These are phyloP conservation scores for Lamellibrachia satsuma DNA, from an alignment of 2,888 invertebrate genomes.

Conservation along the genomic window DNA sequence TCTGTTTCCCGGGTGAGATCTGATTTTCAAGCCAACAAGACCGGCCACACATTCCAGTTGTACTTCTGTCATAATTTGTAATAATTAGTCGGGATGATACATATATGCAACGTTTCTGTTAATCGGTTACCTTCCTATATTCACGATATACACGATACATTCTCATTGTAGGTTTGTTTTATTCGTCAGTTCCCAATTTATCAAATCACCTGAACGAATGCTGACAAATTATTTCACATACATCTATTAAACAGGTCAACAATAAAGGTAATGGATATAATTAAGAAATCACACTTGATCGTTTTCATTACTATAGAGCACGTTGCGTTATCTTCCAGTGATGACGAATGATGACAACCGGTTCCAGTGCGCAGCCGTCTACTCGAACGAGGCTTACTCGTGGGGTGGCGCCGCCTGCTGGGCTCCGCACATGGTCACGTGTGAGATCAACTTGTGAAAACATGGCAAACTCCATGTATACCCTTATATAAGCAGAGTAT, in stretches of 20 bases:
- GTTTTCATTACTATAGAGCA: background rate
- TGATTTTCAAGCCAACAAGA: background rate
- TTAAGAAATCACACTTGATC: background rate
- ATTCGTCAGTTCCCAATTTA: no score
- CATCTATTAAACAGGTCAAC: background rate
- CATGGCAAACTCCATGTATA: background rate
- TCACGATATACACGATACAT: no score
- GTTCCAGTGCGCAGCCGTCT: slow-evolving; percentile 35
- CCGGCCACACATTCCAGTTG: no score
- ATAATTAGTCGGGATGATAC: no score
- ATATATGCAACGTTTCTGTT: no score
- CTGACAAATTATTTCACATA: no score
- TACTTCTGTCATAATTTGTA: no score
- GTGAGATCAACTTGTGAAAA: slow-evolving; percentile 32
- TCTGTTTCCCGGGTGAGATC: background rate
- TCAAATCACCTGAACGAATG: no score
- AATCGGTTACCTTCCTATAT: no score
- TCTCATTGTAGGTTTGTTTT: no score
- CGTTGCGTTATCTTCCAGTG: slow-evolving; percentile 25
- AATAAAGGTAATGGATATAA: no score
- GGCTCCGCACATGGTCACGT: slow-evolving; percentile 36
- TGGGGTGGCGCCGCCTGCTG: slow-evolving; percentile 41
- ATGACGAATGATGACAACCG: slow-evolving; percentile 35
- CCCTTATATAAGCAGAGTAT: background rate
- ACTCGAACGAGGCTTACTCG: slow-evolving; percentile 34